phyloP scores from a whole-genome alignment of 2,797 vertebrate species.

The Gorsachius magnificus region DNA sequence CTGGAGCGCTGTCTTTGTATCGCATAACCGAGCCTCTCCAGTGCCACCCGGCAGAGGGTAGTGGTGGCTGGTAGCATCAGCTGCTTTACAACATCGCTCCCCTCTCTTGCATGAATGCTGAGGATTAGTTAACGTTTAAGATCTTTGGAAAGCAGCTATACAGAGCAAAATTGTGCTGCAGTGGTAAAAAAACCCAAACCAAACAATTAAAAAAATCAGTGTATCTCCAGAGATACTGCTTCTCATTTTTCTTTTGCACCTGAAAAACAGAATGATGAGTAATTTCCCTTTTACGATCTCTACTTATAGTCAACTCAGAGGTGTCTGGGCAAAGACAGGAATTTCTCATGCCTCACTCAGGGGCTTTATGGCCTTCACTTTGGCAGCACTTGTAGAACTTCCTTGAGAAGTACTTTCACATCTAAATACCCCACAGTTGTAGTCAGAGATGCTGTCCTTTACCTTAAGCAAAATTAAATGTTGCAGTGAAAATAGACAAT shows the following conservation, averaged over 20 bases:
- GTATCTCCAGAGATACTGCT: neutral
- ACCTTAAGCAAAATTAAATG: slow-evolving; percentile 66
- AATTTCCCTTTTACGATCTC: slow-evolving; percentile 45
- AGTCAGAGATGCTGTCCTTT: slow-evolving; percentile 43
- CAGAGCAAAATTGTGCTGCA: neutral
- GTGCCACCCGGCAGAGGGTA: neutral
- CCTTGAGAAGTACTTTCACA: slow-evolving; percentile 40
- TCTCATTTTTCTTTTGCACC: neutral
- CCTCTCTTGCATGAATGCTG: accelerated
- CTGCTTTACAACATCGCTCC: neutral
- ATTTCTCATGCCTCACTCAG: slow-evolving; percentile 47
- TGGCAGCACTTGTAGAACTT: slow-evolving; percentile 64
- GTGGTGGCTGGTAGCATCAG: neutral
- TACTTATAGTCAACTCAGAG: slow-evolving; percentile 52
- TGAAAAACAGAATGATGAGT: slow-evolving; percentile 12
- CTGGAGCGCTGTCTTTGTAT: neutral
- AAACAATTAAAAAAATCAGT: neutral
- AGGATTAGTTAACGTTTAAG: neutral
- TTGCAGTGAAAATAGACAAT: slow-evolving; percentile 41
- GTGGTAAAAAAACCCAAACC: neutral
- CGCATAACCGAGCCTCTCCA: accelerated
- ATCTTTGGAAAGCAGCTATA: neutral
- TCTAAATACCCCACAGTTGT: slow-evolving; percentile 47
- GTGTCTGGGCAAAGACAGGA: slow-evolving; percentile 22
- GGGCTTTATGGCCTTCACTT: slow-evolving; percentile 67